Conservation (phyloP, 1,140 invertebrate genomes). For the Caligus rogercresseyi region DNA sequence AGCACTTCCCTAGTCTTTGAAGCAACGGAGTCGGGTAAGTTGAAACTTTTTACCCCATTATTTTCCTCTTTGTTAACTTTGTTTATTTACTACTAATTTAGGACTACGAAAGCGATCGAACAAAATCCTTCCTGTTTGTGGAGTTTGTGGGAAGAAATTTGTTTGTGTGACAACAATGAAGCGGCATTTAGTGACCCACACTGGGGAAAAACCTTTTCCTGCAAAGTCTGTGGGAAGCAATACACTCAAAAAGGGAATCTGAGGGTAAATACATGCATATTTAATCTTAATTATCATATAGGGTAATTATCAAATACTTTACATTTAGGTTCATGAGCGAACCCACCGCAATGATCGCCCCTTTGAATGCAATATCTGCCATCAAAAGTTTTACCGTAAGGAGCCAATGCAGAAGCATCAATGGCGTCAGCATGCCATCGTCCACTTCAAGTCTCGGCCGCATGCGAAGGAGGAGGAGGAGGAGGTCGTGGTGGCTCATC, state of each 20-base stretch:
- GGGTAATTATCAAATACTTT: too few species aligned
- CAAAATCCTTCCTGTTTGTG: slow-evolving; percentile 18
- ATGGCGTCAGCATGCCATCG: slow-evolving; percentile 19
- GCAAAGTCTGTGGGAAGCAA: slow-evolving; percentile 20
- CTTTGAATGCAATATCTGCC: slow-evolving; percentile 20
- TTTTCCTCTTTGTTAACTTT: too few species aligned
- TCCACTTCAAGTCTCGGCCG: slow-evolving; percentile 19
- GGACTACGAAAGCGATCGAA: slow-evolving; percentile 10
- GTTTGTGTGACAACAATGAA: slow-evolving; percentile 20
- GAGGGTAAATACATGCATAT: slow-evolving; percentile 12
- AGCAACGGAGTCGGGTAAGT: slow-evolving; percentile 19
- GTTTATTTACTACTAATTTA: neutral
- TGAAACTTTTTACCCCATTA: neutral
- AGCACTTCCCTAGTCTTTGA: slow-evolving; percentile 14
- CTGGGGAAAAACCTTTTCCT: slow-evolving; percentile 19
- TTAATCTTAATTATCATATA: too few species aligned
- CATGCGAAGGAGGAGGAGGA: neutral
- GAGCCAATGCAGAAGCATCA: slow-evolving; percentile 21
- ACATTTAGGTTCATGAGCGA: slow-evolving; percentile 18
- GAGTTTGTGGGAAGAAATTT: slow-evolving; percentile 18
- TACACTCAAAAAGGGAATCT: slow-evolving; percentile 20
- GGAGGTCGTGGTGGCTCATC: neutral
- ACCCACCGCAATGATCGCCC: slow-evolving; percentile 19
- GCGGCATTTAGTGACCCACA: slow-evolving; percentile 20
- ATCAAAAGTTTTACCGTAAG: slow-evolving; percentile 19